Percentiles rank a stretch among this genome's conserved stretches.
Conservation (phyloP, 2,888 invertebrate genomes). For the Gerris lacustris region DNA sequence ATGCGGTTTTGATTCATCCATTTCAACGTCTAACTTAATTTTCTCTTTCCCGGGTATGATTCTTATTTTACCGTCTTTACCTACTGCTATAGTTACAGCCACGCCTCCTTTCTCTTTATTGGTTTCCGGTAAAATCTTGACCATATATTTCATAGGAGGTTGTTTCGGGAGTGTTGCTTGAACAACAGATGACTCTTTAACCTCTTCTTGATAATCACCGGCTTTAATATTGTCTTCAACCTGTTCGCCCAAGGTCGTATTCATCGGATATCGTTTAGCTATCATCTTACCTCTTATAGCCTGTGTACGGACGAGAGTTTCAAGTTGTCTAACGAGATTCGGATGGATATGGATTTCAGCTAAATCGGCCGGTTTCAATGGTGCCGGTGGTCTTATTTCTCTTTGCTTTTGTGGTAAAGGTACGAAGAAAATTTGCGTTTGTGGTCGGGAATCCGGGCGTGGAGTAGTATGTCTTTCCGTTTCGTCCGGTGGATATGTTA, state of each 20-base stretch:
- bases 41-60: background rate
- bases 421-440: conserved; percentile 1
- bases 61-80: background rate
- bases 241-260: background rate
- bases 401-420: background rate
- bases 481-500: background rate
- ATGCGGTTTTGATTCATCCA: background rate
- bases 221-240: background rate
- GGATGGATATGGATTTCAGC: conserved; percentile 1
- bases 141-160: background rate
- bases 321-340: background rate
- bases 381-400: background rate
- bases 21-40: background rate
- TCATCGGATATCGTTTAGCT: background rate
- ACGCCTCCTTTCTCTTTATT: background rate
- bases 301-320: background rate
- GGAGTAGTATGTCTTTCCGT: background rate
- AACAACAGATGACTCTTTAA: background rate
- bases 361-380: background rate
- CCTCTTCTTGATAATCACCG: background rate
- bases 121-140: background rate
- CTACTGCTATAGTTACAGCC: background rate
- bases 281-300: background rate
- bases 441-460: background rate
- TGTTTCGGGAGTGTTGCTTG: background rate